phyloP scores from a whole-genome alignment of 2,113 vertebrate genomes.

The Athene noctua region DNA sequence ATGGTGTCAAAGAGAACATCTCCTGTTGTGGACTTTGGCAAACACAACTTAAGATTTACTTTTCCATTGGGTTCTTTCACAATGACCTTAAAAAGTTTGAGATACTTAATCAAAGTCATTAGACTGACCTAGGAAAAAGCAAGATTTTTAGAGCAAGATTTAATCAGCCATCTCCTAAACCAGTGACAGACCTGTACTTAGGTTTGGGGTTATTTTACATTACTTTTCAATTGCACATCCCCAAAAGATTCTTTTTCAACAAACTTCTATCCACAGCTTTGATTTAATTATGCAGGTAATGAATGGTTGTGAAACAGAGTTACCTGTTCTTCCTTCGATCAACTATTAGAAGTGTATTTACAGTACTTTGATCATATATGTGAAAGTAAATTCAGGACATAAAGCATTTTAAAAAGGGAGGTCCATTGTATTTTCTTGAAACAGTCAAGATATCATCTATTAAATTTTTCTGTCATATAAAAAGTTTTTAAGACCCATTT shows the following conservation, averaged over 20 bases:
- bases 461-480: background rate
- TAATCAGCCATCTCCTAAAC: constrained; percentile 10
- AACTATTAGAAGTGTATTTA: constrained; percentile 27
- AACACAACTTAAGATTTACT: background rate
- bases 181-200: background rate
- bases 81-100: background rate
- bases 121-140: background rate
- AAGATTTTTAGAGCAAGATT: background rate
- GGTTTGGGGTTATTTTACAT: constrained; percentile 31
- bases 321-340: constrained; percentile 39
- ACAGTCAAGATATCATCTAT: background rate
- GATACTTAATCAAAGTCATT: background rate
- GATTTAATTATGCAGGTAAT: constrained; percentile 43
- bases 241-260: constrained; percentile 2
- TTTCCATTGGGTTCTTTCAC: background rate
- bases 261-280: constrained; percentile 8
- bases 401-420: background rate
- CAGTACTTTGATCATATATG: background rate
- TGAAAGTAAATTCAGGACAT: constrained; percentile 5
- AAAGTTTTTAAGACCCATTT: background rate
- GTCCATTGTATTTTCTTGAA: background rate
- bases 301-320: background rate
- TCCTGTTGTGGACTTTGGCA: background rate
- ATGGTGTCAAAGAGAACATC: background rate
- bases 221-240: constrained; percentile 32